Conservation (phyloP, 2,888 invertebrate species). For the Automeris io region DNA sequence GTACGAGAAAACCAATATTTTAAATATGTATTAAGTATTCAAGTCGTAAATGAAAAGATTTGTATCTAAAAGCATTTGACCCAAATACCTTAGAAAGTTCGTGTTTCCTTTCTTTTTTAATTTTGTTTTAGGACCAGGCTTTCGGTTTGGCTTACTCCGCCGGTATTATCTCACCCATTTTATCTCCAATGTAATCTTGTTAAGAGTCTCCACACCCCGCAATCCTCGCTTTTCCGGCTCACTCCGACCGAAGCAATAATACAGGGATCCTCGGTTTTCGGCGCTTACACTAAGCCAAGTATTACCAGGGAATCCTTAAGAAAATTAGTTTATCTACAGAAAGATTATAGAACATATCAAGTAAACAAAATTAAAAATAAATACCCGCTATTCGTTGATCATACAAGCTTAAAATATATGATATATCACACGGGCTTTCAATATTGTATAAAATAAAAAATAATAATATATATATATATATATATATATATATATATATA, state of each 20-base stretch:
- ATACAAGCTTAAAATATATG: too few species aligned
- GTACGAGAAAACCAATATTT: too few species aligned
- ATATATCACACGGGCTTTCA: too few species aligned
- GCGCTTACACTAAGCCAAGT: conserved; percentile 64
- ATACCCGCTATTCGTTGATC: too few species aligned
- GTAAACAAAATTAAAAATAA: too few species aligned
- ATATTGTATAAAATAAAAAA: too few species aligned
- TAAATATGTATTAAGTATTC: too few species aligned
- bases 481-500: too few species aligned
- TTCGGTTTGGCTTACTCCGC: conserved; percentile 48
- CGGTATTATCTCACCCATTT: conserved; percentile 70
- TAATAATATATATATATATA: too few species aligned
- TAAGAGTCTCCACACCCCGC: conserved; percentile 54
- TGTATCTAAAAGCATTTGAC: conserved; percentile 4
- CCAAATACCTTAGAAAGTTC: conserved; percentile 5
- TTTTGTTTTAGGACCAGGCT: conserved; percentile 57
- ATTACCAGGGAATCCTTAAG: conserved; percentile 51
- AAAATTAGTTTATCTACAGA: conserved; percentile 37
- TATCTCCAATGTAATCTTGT: conserved; percentile 76
- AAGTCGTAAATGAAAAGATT: not conserved
- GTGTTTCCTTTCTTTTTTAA: conserved; percentile 51
- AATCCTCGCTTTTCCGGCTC: conserved; percentile 24
- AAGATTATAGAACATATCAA: not conserved
- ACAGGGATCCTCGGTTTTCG: conserved; percentile 67
- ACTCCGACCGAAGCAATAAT: conserved; percentile 55